Evolutionary conservation across 2,113 vertebrate genomes (phyloP).

Genomic region (Halichoeres trimaculatus): DNA sequence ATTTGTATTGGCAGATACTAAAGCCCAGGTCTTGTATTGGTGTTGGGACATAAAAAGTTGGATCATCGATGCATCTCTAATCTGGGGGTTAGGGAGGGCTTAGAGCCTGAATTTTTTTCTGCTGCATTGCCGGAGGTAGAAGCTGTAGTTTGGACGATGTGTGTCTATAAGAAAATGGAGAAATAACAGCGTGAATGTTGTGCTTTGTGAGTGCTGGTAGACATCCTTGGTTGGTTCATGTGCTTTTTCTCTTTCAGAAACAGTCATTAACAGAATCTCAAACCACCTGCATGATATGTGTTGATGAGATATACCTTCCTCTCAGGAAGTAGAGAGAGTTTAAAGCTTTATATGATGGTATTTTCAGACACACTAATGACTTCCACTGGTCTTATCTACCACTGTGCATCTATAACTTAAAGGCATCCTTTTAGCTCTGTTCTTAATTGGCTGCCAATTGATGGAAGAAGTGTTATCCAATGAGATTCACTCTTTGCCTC

Average conservation of each 20-base stretch:
- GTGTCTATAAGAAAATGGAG: not conserved
- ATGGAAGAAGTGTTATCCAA: not conserved
- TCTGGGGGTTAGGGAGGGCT: too few relatives aligned
- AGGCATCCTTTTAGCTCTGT: too few relatives aligned
- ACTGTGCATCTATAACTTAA: not conserved
- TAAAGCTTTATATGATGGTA: not conserved
- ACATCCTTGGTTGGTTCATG: too few relatives aligned
- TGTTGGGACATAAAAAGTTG: too few relatives aligned
- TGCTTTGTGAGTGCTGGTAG: too few relatives aligned
- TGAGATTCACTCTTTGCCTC: conserved; percentile 7
- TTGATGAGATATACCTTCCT: not conserved
- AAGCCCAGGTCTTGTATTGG: too few relatives aligned
- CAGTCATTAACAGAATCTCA: not conserved
- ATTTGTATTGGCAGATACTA: too few relatives aligned
- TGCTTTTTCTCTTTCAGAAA: not conserved
- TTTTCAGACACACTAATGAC: conserved; percentile 23
- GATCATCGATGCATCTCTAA: too few relatives aligned
- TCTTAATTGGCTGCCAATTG: not conserved
- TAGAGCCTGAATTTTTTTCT: too few relatives aligned
- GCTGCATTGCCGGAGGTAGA: too few relatives aligned
- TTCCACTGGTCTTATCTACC: conserved; percentile 3
- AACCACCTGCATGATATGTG: not conserved
- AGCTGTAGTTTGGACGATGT: not conserved
- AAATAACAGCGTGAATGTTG: too few relatives aligned
- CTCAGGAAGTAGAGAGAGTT: not conserved